Conservation (phyloP, 2,888 invertebrate genomes). For the Scaptomyza reducta region DNA sequence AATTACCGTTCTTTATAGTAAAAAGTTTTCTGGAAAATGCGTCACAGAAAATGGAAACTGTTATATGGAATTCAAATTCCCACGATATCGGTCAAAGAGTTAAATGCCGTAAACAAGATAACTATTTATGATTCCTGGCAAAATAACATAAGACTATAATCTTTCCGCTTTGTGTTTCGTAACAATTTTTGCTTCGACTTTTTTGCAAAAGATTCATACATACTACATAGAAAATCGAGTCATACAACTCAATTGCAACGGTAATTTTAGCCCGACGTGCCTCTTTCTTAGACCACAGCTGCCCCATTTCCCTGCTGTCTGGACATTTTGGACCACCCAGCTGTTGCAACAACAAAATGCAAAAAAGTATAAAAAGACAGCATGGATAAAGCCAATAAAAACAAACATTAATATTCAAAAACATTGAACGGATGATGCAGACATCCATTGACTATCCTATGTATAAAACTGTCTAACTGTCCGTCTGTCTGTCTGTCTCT, state of each 20-base stretch:
- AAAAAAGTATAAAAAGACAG: constrained; percentile 22
- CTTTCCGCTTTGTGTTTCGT: too few relatives aligned
- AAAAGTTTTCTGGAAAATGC: neutral
- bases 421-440: constrained; percentile 30
- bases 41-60: neutral
- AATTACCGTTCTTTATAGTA: too few relatives aligned
- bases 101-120: neutral
- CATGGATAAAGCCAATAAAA: constrained; percentile 41
- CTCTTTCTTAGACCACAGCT: constrained; percentile 18
- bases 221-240: neutral
- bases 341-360: constrained; percentile 28
- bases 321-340: constrained; percentile 52
- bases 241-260: neutral
- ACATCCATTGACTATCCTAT: constrained; percentile 24
- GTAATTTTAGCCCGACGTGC: constrained; percentile 28
- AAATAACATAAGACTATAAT: too few relatives aligned
- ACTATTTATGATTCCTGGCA: neutral
- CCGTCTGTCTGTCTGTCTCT: constrained; percentile 17
- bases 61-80: neutral
- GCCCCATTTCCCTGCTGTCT: neutral
- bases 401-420: constrained; percentile 41
- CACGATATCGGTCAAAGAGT: neutral
- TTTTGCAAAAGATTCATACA: too few relatives aligned
- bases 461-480: constrained; percentile 31
- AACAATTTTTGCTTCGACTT: neutral